Percentiles rank a stretch among this genome's conserved stretches.
Conservation (phyloP, 2,113 vertebrate species). For the Oreocharis arfaki region DNA sequence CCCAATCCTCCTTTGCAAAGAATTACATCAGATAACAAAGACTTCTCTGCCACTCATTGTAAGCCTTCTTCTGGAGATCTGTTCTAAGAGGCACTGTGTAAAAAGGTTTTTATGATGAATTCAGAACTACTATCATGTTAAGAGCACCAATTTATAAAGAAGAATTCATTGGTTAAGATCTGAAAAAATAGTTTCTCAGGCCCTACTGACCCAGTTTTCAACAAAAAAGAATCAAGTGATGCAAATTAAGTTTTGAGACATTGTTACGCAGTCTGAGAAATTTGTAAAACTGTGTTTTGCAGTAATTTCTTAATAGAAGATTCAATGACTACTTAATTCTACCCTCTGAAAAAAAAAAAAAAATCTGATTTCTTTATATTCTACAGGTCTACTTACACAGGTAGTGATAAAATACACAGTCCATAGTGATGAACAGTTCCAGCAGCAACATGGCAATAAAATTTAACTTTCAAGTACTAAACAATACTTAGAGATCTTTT, state of each 20-base stretch:
- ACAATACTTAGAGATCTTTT: neutral
- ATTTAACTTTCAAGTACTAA: neutral
- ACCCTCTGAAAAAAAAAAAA: neutral
- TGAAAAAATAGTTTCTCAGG: slow-evolving; percentile 87
- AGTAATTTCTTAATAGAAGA: slow-evolving; percentile 72
- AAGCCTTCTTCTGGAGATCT: slow-evolving; percentile 80
- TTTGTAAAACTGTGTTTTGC: slow-evolving; percentile 72
- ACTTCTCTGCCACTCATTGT: slow-evolving; percentile 80
- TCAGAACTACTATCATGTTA: slow-evolving; percentile 87
- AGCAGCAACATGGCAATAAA: neutral
- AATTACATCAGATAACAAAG: slow-evolving; percentile 87
- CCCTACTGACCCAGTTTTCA: slow-evolving; percentile 83
- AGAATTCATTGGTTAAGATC: slow-evolving; percentile 83
- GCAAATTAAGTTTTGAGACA: slow-evolving; percentile 81
- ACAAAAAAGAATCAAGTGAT: slow-evolving; percentile 79
- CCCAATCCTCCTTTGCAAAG: slow-evolving; percentile 79
- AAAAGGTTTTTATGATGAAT: slow-evolving; percentile 86
- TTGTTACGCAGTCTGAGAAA: slow-evolving; percentile 74
- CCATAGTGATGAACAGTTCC: slow-evolving; percentile 4
- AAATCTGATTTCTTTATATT: slow-evolving; percentile 42
- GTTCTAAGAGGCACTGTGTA: slow-evolving; percentile 80
- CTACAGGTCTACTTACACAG: slow-evolving; percentile 58
- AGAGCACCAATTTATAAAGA: slow-evolving; percentile 87
- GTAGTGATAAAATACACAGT: slow-evolving; percentile 56
- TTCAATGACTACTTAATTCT: slow-evolving; percentile 69